These are phyloP conservation scores for Megathymus violae DNA, from an alignment of 1,140 invertebrate genomes.

Conservation along the genomic window DNA sequence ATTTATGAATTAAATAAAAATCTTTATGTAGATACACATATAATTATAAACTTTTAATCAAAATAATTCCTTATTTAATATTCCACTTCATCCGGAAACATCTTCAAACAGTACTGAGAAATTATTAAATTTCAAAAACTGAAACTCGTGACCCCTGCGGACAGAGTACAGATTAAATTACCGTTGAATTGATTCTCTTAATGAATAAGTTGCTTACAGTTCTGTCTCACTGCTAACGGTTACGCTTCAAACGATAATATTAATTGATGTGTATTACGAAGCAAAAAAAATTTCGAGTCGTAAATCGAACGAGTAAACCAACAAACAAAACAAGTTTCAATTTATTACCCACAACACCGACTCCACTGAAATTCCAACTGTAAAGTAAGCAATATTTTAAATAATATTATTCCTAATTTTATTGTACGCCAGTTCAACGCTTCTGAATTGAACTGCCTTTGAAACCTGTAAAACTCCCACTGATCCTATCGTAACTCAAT, in stretches of 20 bases:
- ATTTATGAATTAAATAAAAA: not conserved
- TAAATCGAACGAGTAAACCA: no score
- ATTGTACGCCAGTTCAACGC: no score
- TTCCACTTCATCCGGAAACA: constrained; percentile 3
- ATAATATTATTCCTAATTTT: no score
- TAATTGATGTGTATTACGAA: no score
- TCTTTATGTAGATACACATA: not conserved
- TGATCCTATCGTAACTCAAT: no score
- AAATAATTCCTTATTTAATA: constrained; percentile 9
- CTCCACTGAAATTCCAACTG: no score
- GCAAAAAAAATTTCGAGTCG: no score
- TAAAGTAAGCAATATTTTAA: no score
- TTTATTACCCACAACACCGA: no score
- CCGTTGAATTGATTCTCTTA: constrained; percentile 49
- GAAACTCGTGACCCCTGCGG: constrained; percentile 8
- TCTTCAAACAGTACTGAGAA: constrained; percentile 12
- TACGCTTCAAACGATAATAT: not conserved
- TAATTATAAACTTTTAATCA: constrained; percentile 3
- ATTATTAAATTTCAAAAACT: constrained; percentile 32
- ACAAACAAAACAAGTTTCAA: no score
- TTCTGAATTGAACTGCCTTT: no score
- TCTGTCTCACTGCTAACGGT: not conserved
- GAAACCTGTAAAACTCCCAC: no score
- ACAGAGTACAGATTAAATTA: constrained; percentile 41
- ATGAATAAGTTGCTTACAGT: constrained; percentile 48